phyloP scores from a whole-genome alignment of 2,797 vertebrate genomes.

The Peromyscus nudipes region DNA sequence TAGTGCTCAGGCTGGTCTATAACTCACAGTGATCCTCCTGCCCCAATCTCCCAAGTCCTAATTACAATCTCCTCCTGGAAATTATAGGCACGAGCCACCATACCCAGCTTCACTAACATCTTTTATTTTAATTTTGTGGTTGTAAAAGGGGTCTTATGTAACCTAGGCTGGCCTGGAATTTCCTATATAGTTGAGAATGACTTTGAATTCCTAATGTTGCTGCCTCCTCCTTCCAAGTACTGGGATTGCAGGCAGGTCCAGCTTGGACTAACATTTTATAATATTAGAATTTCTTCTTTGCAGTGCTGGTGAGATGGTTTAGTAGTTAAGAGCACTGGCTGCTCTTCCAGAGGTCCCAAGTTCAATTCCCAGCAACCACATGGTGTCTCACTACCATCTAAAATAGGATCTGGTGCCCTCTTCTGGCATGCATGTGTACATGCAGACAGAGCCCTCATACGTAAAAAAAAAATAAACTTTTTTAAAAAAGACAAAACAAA shows the following conservation, averaged over 20 bases:
- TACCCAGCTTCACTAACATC: background rate
- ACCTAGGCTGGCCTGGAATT: background rate
- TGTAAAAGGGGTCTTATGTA: background rate
- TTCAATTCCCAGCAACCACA: too few relatives aligned
- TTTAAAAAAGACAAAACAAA: too few relatives aligned
- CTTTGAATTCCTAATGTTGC: background rate
- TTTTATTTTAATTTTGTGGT: background rate
- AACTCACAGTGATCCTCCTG: background rate
- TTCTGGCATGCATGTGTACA: too few relatives aligned
- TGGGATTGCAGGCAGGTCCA: background rate
- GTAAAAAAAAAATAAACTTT: too few relatives aligned
- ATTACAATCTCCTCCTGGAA: background rate
- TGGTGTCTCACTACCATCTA: too few relatives aligned
- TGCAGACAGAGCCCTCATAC: too few relatives aligned
- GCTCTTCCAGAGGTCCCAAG: too few relatives aligned
- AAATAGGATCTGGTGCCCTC: too few relatives aligned
- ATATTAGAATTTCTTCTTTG: background rate
- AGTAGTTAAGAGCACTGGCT: too few relatives aligned
- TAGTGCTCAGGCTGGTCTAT: background rate
- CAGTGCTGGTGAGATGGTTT: background rate
- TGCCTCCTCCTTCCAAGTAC: background rate
- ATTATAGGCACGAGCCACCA: background rate
- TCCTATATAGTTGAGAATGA: background rate
- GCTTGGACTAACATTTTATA: background rate
- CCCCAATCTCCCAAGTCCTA: background rate